Base-by-base conservation (phyloP, 1,140 invertebrate species). In the Bilobella aurantiaca region DNA sequence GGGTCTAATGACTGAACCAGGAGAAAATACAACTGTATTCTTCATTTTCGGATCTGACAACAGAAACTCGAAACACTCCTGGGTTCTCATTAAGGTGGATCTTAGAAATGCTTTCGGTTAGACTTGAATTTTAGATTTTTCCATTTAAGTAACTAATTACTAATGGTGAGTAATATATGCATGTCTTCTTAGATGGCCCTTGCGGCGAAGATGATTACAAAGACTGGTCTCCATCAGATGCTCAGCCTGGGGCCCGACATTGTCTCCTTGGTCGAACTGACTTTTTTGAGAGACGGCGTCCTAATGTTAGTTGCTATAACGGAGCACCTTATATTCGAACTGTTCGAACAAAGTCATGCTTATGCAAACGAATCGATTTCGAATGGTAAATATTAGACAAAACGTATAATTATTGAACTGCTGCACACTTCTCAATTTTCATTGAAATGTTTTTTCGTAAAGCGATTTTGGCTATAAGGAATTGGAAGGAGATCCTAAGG, bases 1-100 rank as follows among this genome's bases (percentile, higher is more conserved):
- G 2, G 69, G 64, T 27, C 32, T 68, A 2, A 67, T 68, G 65
- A 67, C 65, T 16, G 65, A 70, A 42, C 68, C 68, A 23, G 91
- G 91, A 3, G 90, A 93, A 76, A 92, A 91, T 76, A 91, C 90
- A 0, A 92, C 91, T 0, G 83, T 89, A 0, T 95, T 96, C 73
- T 93, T 91, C 0, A 84, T 96, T 79, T 95, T 94, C 78, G 92
- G 91, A 1, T 92, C 90, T 2, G 83, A 63, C 21, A 2, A 29
- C 8, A 62, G 64, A 5, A 58, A 30, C 28, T 23, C 82, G 42
- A 81, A 82, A 5, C 91, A 93, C 75, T 84, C 87, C 65, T 96
- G 92, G 92, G 80, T 91, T 1, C 88, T 95, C 42, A 84, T 93
- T 30, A 92, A 91, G 73, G 82, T 93, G 0, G 87, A 93, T 76